Evolutionary conservation across 2,113 vertebrate genomes (phyloP).

Genomic region (Bothrops jararaca): DNA sequence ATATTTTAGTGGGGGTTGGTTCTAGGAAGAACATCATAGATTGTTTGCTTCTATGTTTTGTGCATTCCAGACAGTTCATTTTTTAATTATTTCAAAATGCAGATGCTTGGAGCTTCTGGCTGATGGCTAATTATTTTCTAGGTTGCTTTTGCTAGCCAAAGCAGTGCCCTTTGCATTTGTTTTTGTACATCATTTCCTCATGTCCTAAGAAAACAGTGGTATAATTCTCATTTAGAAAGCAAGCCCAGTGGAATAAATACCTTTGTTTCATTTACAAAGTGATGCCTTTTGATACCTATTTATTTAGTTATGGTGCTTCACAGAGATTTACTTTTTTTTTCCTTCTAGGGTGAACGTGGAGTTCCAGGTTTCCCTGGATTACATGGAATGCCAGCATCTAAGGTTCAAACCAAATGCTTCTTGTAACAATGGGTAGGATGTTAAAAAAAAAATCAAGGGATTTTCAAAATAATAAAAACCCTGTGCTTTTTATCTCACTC

Average conservation of each 20-base stretch:
- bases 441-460: slow-evolving; percentile 5
- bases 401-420: slow-evolving; percentile 71
- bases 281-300: background rate
- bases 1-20: background rate
- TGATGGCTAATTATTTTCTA: background rate
- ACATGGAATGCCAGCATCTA: slow-evolving; percentile 82
- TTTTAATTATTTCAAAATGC: background rate
- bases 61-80: background rate
- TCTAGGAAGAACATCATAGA: background rate
- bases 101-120: background rate
- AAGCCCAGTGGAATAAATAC: background rate
- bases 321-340: slow-evolving; percentile 38
- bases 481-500: background rate
- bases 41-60: background rate
- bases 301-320: background rate
- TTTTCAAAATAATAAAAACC: background rate
- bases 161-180: background rate
- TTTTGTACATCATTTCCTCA: background rate
- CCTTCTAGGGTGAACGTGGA: slow-evolving; percentile 83
- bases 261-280: background rate
- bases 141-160: background rate
- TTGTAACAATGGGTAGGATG: slow-evolving; percentile 24
- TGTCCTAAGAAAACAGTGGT: background rate
- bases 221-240: background rate
- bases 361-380: slow-evolving; percentile 84